Base-by-base conservation (phyloP, 2,888 invertebrate species). In the Strigamia crassipes region DNA sequence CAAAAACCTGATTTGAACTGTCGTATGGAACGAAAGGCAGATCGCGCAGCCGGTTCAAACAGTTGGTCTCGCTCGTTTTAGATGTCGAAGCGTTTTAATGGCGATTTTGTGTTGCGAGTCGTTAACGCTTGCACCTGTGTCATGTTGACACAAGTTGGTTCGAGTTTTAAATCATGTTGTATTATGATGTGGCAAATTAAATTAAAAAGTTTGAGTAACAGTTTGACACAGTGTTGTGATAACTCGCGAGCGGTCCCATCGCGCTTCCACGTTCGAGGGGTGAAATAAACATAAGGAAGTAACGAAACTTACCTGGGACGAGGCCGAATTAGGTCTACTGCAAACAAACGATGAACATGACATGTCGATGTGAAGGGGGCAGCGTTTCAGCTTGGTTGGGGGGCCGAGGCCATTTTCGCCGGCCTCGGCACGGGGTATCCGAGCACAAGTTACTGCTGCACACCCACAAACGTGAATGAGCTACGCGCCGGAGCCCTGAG, bases 391-490 rank as follows among this genome's bases (percentile, higher is more conserved):
- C 61, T 66, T 66, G n/a, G 61, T 66, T 66, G 61, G 61, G 61
- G 61, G 61, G 61, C 61, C 61, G 61, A 66, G 61, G 61, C 61
- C 61, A 66, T 66, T 66, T 66, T 66, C 23, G 61, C 61, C 61
- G 61, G 61, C 61, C 61, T 66, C 61, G 61, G 61, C 61, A 66
- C 61, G 61, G 61, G 61, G 61, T 66, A 66, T 66, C 61, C 61
- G 61, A 66, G 61, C 61, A 66, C 61, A 66, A 66, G 61, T 66
- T 66, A 9, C 61, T 66, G 61, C 61, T 66, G 61, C 61, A 66
- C 61, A 66, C 61, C 61, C 61, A 66, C 61, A 18, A 66, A 66
- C 21, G 61, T 18, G 61, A 66, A 23, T 66, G 61, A 66, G 61
- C 61, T 66, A 66, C 21, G 61, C 61, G 61, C 61, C 79, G 79